These are phyloP conservation scores for Gymnobelideus leadbeateri DNA, from an alignment of 2,113 vertebrate genomes.

Conservation along the genomic window DNA sequence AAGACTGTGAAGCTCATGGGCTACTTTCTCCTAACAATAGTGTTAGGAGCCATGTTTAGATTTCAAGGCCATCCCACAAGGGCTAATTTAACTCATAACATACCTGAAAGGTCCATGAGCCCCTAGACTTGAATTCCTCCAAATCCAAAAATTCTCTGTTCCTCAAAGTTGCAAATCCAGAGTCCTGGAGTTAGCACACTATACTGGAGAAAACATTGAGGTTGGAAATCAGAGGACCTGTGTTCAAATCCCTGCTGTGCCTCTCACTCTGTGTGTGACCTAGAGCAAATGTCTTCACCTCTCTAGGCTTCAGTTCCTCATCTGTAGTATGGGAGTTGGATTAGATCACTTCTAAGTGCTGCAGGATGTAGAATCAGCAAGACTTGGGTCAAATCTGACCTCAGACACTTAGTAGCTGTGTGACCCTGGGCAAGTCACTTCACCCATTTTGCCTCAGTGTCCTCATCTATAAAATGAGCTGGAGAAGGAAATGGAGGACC, in stretches of 20 bases:
- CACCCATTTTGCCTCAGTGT: background rate
- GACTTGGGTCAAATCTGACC: background rate
- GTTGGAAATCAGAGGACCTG: background rate
- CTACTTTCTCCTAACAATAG: background rate
- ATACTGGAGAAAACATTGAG: background rate
- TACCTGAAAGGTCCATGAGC: background rate
- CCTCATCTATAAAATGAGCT: background rate
- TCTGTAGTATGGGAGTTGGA: too few relatives aligned
- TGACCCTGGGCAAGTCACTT: background rate
- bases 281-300: too few relatives aligned
- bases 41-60: background rate
- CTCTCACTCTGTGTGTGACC: background rate
- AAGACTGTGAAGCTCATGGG: background rate
- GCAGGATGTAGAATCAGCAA: background rate
- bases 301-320: too few relatives aligned
- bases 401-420: background rate
- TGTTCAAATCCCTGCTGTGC: background rate
- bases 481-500: background rate
- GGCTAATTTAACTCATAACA: background rate
- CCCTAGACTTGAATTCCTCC: background rate
- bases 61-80: background rate
- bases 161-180: background rate
- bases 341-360: too few relatives aligned
- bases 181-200: background rate
- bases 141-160: background rate